Base-by-base conservation (phyloP, 2,113 vertebrate genomes). In the Anarrhichthys ocellatus region DNA sequence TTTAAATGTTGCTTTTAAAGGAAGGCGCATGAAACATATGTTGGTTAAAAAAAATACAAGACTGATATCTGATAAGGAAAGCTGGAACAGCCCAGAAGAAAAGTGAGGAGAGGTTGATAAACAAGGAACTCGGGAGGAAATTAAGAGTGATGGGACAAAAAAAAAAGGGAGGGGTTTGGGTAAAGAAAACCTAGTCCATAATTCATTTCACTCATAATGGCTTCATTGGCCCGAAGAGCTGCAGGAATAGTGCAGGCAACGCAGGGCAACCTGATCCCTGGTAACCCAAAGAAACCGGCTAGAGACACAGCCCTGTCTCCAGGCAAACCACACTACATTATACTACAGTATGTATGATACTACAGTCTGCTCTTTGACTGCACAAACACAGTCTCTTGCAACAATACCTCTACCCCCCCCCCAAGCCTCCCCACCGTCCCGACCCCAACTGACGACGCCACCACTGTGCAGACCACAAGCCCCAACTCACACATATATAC, bases 201-300 rank as follows among this genome's bases (percentile, higher is more conserved):
- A 94, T 94, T 94, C 74, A 94, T 94, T 87, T 90, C 58, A 81
- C 66, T 86, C 77, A 91, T 92, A 92, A 94, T 86, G 89, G 89
- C 88, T 84, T 88, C 84, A 88, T 82, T 80, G 86, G 89, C 85
- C 91, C 54, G 75, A 93, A 87, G 86, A 89, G 85, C 74, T 80
- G 80, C 88, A 85, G 70, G 82, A 87, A 88, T 73, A 79, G 79
- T 66, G 63, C 61, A 62, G 84, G 80, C 81, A 81, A 82, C 18
- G 58, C 38, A 46, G 69, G 80, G 92, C 54, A 94, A 95, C 88
- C 80, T 80, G 87, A 95, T 94, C 89, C 89, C 34, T 85, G 76
- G 88, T 88, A 91, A 90, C 91, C 91, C 89, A 91, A 93, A 92
- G 87, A 87, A 90, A 85, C 77, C 73, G 44, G 61, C 64, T 82